These are phyloP conservation scores for Phortica variegata DNA, from an alignment of 1,140 invertebrate genomes.

Conservation along the genomic window DNA sequence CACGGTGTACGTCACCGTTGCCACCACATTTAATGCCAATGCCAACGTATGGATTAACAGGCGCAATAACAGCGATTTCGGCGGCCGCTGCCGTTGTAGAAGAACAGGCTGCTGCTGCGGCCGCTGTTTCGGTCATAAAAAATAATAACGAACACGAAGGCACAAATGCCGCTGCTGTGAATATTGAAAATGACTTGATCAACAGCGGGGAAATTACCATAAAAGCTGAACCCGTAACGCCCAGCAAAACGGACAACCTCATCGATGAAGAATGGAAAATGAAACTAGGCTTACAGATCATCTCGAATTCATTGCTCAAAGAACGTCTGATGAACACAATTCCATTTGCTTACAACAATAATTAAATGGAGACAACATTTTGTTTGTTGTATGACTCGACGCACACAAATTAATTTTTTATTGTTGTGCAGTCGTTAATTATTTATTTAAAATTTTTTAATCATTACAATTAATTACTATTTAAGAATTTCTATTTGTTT, in stretches of 20 bases:
- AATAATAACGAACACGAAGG: constrained; percentile 15
- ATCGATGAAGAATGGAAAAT: constrained; percentile 55
- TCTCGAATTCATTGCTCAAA: constrained; percentile 55
- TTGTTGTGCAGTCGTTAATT: no score
- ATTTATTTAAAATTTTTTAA: no score
- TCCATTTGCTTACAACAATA: constrained; percentile 55
- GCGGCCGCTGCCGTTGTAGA: constrained; percentile 45
- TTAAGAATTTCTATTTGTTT: no score
- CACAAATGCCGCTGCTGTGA: constrained; percentile 10
- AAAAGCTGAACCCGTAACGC: constrained; percentile 43
- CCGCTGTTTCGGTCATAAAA: constrained; percentile 16
- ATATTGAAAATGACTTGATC: background rate
- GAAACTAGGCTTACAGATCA: constrained; percentile 54
- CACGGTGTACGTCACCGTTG: constrained; percentile 32
- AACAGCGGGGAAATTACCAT: constrained; percentile 18
- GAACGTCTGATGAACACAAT: constrained; percentile 54
- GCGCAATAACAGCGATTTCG: constrained; percentile 52
- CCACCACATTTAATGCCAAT: constrained; percentile 39
- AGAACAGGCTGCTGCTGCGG: constrained; percentile 28
- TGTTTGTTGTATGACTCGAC: no score
- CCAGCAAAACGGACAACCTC: constrained; percentile 36
- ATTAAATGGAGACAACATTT: no score
- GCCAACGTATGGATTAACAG: constrained; percentile 45
- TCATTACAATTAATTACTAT: no score
- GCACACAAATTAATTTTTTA: no score